Evolutionary conservation across 1,140 invertebrate species (phyloP), one percentile per base, ranked within the genome.

Genomic region (Leucophenga varia): DNA sequence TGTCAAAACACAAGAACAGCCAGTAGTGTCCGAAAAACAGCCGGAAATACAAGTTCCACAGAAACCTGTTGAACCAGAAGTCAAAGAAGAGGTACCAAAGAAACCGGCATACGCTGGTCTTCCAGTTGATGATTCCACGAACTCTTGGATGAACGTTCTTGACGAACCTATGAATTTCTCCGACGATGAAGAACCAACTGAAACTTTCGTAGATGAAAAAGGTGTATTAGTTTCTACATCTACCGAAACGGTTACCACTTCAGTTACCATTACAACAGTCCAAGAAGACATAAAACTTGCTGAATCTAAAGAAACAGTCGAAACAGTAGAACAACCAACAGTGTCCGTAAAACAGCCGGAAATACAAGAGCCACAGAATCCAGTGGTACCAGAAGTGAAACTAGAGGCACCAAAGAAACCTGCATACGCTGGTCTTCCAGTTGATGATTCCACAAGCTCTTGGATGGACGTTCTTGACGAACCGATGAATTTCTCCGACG

Each of bases 381-480:
- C 32, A 38, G 20, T 16, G 4, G 17, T 14, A 3, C 17, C 14
- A 1, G 34, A 46, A 19, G 32, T 8, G n/a, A 36, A 19, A 45
- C 3, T 9, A 2, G 45, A 47, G 14, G 45, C 37, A 7, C 37
- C 46, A 0, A 55, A 50, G 40, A 67, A 59, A 42, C 35, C 49
- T 40, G 60, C 52, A 18, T 75, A 77, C 52, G 73, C 69, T 45
- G 74, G 69, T 20, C 59, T 78, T 30, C 74, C 75, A 28, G 72
- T 78, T 42, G 75, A 81, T 53, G 61, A 76, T 50, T 65, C 75
- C 13, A 32, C 74, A 36, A 74, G 76, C 49, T 55, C 72, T n/a
- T 81, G 78, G 75, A 76, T 81, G 63, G 65, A 75, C 61, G 69
- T 79, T 46, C 53, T 81, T 20, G 78, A 81, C 51, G 75, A 79